Conservation (phyloP, 2,888 invertebrate species). For the Calliopum simillimum region DNA sequence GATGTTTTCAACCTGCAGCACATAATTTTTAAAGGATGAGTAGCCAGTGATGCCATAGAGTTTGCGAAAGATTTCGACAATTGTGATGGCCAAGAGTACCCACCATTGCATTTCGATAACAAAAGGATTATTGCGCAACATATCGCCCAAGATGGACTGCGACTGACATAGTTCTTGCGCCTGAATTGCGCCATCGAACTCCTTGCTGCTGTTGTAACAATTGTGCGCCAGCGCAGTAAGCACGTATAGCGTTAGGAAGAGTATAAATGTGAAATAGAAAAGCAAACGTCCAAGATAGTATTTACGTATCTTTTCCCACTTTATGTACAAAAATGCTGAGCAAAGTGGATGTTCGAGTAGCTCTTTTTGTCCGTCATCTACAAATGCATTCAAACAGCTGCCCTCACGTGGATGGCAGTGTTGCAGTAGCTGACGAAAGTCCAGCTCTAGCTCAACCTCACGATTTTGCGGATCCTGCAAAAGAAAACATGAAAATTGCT, state of each 20-base stretch:
- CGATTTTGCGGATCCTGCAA: conserved; percentile 76
- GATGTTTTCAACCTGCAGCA: conserved; percentile 85
- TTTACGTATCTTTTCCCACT: conserved; percentile 91
- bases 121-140: conserved; percentile 79
- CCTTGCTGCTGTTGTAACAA: conserved; percentile 84
- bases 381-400: conserved; percentile 86
- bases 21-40: conserved; percentile 81
- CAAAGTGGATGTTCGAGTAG: conserved; percentile 87
- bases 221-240: conserved; percentile 85
- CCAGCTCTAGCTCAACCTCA: conserved; percentile 84
- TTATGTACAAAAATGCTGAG: conserved; percentile 87
- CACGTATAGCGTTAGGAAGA: conserved; percentile 84
- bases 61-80: conserved; percentile 83
- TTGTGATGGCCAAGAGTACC: conserved; percentile 80
- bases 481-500: no score
- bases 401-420: conserved; percentile 88
- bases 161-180: conserved; percentile 82
- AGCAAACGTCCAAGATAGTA: conserved; percentile 86
- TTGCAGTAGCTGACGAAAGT: conserved; percentile 84
- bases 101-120: conserved; percentile 89
- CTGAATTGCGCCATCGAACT: conserved; percentile 78
- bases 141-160: conserved; percentile 80
- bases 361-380: conserved; percentile 90
- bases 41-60: conserved; percentile 85
- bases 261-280: conserved; percentile 82